Evolutionary conservation across 2,888 invertebrate species (phyloP).

Genomic region (Desoria tigrina): DNA sequence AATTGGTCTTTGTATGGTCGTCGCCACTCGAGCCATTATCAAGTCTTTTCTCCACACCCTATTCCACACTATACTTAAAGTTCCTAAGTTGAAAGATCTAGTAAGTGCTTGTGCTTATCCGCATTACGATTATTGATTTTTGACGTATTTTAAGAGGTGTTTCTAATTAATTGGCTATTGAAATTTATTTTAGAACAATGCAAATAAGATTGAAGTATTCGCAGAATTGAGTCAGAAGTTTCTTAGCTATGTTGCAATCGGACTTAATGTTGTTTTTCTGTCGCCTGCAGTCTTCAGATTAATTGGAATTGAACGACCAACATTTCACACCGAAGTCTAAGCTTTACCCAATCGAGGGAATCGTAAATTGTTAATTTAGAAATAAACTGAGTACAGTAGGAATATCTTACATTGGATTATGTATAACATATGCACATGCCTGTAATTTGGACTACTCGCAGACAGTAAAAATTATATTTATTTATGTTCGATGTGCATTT

Average conservation of each 20-base stretch:
- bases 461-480: too few relatives aligned
- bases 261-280: constrained; percentile 74
- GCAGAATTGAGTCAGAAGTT: constrained; percentile 84
- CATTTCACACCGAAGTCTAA: constrained; percentile 83
- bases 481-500: too few relatives aligned
- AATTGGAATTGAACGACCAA: constrained; percentile 75
- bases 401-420: too few relatives aligned
- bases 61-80: not conserved
- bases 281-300: constrained; percentile 76
- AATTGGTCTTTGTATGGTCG: constrained; percentile 73
- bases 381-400: too few relatives aligned
- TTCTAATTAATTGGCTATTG: not conserved
- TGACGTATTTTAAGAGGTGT: too few relatives aligned
- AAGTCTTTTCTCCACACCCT: not conserved
- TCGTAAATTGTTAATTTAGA: too few relatives aligned
- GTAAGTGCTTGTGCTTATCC: constrained; percentile 1
- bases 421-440: too few relatives aligned
- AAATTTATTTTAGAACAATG: constrained; percentile 54
- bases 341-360: too few relatives aligned
- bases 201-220: constrained; percentile 62
- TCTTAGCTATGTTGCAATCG: constrained; percentile 75
- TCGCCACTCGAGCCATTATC: constrained; percentile 59
- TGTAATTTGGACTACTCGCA: too few relatives aligned
- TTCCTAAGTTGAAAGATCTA: constrained; percentile 3
- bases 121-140: not conserved